Base-by-base conservation (phyloP, 30 jellyfish, hydroid and myxozoan species). In the Catostylus mosaicus region DNA sequence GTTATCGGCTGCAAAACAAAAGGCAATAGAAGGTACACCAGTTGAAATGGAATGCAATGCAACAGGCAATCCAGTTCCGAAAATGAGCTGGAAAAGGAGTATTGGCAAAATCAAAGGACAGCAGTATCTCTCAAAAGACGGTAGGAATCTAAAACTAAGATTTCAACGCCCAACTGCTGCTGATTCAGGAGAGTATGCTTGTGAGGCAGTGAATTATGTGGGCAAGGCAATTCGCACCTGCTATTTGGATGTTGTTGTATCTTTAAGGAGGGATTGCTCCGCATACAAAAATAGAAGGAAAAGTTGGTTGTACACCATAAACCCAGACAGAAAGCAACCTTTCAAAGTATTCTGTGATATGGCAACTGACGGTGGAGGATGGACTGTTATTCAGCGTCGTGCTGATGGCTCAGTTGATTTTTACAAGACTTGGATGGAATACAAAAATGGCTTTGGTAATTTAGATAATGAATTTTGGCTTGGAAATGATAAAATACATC, bases 311-410 rank as follows among this genome's bases (percentile, higher is more conserved):
- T 74, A 74, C 46, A n/a, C 36, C 19, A 32, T 74, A 31, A 74
- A 74, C 35, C 85, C 85, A 8, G 85, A 74, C 20, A 48, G 67
- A 2, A 73, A 73, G n/a, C 30, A 33, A 26, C 79, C 88, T 1
- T 61, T 77, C 16, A 1, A 22, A 8, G 79, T 77, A 0, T 64
- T 19, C 30, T 77, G 88, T 61, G 88, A 77, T 59, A 77, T 77
- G 88, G 27, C 67, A 8, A 77, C 69, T 6, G 67, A 26, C 1
- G 67, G 77, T 4, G 88, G 88, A 6, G 88, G 88, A 2, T 77
- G 88, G 88, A 77, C 88, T 26, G 88, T 77, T 30, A 59, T 77
- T 54, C 88, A 77, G 19, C 78, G 88, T 26, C 78, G 88, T 20
- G 43, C 67, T 30, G 78, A 77, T 59, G 88, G 88, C 20, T 26